These are phyloP conservation scores for Pampus argenteus DNA, from an alignment of 2,797 vertebrate species.

Conservation along the genomic window DNA sequence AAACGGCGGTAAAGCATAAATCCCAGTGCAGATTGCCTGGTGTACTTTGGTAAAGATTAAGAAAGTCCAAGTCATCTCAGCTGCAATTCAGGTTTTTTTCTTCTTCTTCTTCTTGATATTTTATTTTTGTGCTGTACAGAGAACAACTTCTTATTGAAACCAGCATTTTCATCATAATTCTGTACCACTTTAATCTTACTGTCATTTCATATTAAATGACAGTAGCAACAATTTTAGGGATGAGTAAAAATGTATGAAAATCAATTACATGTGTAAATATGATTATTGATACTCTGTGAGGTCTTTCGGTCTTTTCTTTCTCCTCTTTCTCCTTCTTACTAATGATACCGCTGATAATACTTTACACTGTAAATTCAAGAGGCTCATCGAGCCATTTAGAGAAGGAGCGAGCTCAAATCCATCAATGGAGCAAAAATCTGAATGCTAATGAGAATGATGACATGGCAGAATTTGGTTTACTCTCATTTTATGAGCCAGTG, in stretches of 20 bases:
- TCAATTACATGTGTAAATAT: neutral
- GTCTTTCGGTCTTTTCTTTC: neutral
- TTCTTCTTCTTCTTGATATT: neutral
- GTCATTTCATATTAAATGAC: neutral
- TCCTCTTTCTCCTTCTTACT: neutral
- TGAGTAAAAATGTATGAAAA: neutral
- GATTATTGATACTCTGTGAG: neutral
- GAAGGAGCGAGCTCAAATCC: neutral
- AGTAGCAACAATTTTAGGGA: neutral
- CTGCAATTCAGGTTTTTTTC: neutral
- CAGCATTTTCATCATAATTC: neutral
- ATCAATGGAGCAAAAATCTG: conserved; percentile 2
- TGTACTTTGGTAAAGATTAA: conserved; percentile 2
- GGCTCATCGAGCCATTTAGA: neutral
- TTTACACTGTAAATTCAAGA: conserved; percentile 6
- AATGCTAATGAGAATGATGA: neutral
- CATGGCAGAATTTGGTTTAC: neutral
- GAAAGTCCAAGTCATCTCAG: neutral
- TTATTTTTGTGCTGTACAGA: too few species aligned
- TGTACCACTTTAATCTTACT: neutral
- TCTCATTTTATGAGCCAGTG: too few species aligned
- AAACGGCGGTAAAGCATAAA: too few species aligned
- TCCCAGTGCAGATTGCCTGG: neutral
- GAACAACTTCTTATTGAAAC: too few species aligned
- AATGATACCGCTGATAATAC: neutral